Base-by-base conservation (phyloP, 1,140 invertebrate species). In the Elymnias hypermnestra region DNA sequence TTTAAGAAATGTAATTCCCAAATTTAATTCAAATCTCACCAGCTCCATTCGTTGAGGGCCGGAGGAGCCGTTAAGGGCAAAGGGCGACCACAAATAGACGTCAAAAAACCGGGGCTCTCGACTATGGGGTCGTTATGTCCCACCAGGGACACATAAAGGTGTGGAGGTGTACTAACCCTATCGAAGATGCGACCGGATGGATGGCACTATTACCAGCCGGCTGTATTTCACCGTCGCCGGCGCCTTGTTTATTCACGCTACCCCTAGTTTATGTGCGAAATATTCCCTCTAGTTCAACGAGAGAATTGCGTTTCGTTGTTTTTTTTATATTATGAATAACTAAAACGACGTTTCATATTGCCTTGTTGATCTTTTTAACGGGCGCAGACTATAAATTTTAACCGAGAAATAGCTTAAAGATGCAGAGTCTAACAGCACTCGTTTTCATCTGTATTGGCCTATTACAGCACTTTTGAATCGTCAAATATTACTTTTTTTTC, bases 141-240 rank as follows among this genome's bases (percentile, higher is more conserved):
- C 76, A 74, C 81, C 61, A 53, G 81, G 77, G 81, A 84, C 69
- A 19, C 77, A 84, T 84, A 84, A 82, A 82, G 81, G 77, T 84
- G 66, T 67, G 69, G 62, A 76, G 70, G 61, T 75, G 72, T 67
- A 70, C 69, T 83, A 84, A 84, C 81, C 81, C 81, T 84, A 84
- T 84, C 81, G 78, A 78, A 75, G 67, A 76, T 74, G 75, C 68
- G 72, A 72, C 66, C 74, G 59, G 81, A 84, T 82, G 72, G 74
- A 84, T 84, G 70, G 71, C 71, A 63, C 73, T 71, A 72, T 77
- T 72, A 72, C 72, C 79, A 74, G 69, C 44, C 52, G 69, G 58
- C 68, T 60, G 69, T 69, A 72, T 66, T 70, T 65, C 65, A 60
- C 62, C 53, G 60, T 57, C 49, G 48, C 39, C 43, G 65, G 57